phyloP scores from a whole-genome alignment of 2,797 vertebrate species.

The Uromys caudimaculatus region DNA sequence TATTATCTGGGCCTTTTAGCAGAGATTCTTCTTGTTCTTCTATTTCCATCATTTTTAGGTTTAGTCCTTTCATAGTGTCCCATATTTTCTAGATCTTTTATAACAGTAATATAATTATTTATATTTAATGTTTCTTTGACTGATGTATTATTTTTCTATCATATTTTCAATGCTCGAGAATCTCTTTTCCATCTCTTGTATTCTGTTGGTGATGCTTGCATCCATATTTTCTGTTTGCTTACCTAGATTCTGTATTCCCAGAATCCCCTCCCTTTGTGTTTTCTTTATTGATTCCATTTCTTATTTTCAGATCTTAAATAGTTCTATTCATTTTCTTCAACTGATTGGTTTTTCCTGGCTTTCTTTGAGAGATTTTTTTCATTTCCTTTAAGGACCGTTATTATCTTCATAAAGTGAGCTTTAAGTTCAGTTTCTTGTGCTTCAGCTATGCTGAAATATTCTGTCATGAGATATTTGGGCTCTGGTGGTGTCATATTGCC shows the following conservation, averaged over 20 bases:
- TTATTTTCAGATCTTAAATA: background rate
- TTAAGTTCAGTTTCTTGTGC: background rate
- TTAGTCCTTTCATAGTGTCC: background rate
- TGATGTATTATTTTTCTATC: background rate
- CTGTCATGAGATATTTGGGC: background rate
- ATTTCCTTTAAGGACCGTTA: background rate
- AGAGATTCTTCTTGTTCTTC: background rate
- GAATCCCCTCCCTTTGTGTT: background rate
- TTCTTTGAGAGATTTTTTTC: background rate
- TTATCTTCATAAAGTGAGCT: background rate
- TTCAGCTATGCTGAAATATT: background rate
- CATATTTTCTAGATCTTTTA: background rate
- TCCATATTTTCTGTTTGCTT: background rate
- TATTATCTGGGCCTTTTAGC: background rate
- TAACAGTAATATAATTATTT: background rate
- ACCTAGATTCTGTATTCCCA: background rate
- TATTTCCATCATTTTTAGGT: background rate
- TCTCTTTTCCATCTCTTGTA: too few species aligned
- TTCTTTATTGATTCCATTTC: background rate
- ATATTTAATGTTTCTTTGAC: background rate
- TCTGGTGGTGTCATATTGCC: background rate
- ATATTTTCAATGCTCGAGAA: too few species aligned
- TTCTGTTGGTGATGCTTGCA: background rate
- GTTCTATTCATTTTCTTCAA: background rate
- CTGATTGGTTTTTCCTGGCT: background rate